A percentile compares a stretch with the other conserved stretches of the same genome.
These are phyloP conservation scores for Drosophila mojavensis DNA, from an alignment of 1,140 invertebrate species.

Conservation along the genomic window DNA sequence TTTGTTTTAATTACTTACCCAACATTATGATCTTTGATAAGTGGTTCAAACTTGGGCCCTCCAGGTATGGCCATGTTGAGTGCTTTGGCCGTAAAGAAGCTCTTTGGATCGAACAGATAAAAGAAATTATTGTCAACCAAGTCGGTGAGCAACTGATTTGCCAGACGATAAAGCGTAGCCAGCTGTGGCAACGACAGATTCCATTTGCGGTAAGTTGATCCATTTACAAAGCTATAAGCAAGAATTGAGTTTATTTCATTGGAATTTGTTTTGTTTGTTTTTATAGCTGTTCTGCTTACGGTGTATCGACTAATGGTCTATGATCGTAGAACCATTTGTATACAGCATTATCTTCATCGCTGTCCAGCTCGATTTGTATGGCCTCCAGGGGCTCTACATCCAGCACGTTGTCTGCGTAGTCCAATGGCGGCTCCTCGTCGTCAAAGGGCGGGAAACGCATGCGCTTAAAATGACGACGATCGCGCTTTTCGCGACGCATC, in stretches of 20 bases:
- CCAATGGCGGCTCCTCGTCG: conserved; percentile 99
- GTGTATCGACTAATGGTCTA: conserved; percentile 96
- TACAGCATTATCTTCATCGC: conserved; percentile 96
- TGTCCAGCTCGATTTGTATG: conserved; percentile 99
- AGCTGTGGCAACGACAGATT: conserved; percentile 97
- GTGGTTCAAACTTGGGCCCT: conserved; percentile 99
- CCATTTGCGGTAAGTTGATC: conserved; percentile 98
- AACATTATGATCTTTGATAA: conserved; percentile 98
- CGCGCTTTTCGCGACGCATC: conserved; percentile 99
- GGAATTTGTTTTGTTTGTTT: conserved; percentile 4
- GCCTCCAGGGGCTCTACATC: conserved; percentile 99
- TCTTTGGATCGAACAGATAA: conserved; percentile 99
- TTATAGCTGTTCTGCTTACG: conserved; percentile 84
- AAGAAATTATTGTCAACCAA: conserved; percentile 99
- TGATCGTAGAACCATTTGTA: conserved; percentile 99
- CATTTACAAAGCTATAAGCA: conserved; percentile 94
- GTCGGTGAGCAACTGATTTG: conserved; percentile 99
- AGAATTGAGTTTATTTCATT: neutral
- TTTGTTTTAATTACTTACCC: conserved; percentile 86
- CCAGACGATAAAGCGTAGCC: conserved; percentile 98
- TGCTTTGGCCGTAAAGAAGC: conserved; percentile 99
- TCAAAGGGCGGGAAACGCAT: conserved; percentile 99
- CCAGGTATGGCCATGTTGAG: conserved; percentile 99
- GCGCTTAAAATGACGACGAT: conserved; percentile 99
- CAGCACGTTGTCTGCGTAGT: conserved; percentile 99